Base-by-base conservation (phyloP, 2,797 vertebrate genomes). In the Eremophila alpestris region DNA sequence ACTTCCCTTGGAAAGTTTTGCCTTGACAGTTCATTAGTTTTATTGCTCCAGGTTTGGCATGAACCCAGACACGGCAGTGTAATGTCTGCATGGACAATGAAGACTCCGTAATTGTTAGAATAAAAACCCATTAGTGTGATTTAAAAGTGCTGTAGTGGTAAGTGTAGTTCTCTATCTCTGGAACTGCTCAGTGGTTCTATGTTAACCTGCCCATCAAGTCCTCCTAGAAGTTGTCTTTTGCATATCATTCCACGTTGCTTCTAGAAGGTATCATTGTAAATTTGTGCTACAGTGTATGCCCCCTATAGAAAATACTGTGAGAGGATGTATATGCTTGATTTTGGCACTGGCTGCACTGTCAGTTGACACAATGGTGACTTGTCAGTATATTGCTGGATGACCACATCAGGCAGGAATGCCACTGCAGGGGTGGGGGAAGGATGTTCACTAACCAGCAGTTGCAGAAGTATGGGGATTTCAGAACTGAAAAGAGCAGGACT, bases 21-120 rank as follows among this genome's bases (percentile, higher is more conserved):
- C 51, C 87, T 84, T 94, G 95, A 64, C 77, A 93, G 55, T 91
- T 95, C 48, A 85, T 86, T 86, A 86, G 45, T 83, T 94, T 93
- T 82, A 89, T 74, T 92, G 48, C 70, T 93, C 3, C 27, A 17
- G 38, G 71, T 92, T 65, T 96, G 91, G 87, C 89, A 88, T 18
- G 11, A 83, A 38, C 60, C 52, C 83, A 93, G 87, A 29, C 65
- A 41, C 0, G 0, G 34, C 22, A 69, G 21, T 89, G 26, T 64
- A 94, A 73, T 51, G 45, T 56, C 77, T 93, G 29, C 70, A 29
- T 58, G 55, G 79, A 58, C 80, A 91, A 84, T 76, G 87, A 94
- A 79, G 65, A 56, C n/a, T 76, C 52, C 38, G 76, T 84, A 81
- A 87, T 70, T 88, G 45, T 64, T 94, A 63, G 40, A 90, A 63